phyloP scores from a whole-genome alignment of 1,140 invertebrate genomes.

The Holcopasites calliopsidis region DNA sequence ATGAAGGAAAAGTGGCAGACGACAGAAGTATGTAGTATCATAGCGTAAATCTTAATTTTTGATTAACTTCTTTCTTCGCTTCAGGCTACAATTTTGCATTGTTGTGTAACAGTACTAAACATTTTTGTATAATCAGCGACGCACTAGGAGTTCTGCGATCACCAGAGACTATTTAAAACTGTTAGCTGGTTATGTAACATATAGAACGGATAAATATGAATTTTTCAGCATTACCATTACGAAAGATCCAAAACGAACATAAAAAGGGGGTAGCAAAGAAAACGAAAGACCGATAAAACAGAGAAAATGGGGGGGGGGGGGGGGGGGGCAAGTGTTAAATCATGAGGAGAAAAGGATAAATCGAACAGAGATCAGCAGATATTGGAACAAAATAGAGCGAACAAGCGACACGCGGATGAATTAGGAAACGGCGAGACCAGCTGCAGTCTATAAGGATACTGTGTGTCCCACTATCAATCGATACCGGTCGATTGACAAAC shows the following conservation, averaged over 20 bases:
- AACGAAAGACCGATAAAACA: no score
- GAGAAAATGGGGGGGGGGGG: no score
- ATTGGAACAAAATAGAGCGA: conserved; percentile 32
- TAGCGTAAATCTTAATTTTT: not conserved
- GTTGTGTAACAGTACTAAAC: conserved; percentile 27
- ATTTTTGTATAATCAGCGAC: not conserved
- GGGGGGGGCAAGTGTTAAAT: not conserved
- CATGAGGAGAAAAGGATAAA: not conserved
- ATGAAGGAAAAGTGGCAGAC: not conserved
- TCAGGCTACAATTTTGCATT: conserved; percentile 15
- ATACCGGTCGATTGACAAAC: conserved; percentile 62
- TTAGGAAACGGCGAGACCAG: conserved; percentile 60
- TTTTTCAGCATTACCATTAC: conserved; percentile 12
- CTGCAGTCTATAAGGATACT: conserved; percentile 59
- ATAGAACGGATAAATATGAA: conserved; percentile 16
- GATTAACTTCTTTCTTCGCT: conserved; percentile 1
- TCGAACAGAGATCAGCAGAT: conserved; percentile 28
- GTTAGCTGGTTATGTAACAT: not conserved
- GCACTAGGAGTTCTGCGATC: conserved; percentile 49
- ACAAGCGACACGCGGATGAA: conserved; percentile 32
- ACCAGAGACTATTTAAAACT: conserved; percentile 40
- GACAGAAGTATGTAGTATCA: conserved; percentile 4
- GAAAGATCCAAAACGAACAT: not conserved
- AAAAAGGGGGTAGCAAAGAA: not conserved
- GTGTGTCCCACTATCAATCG: conserved; percentile 45